Evolutionary conservation across 2,888 invertebrate genomes (phyloP), one percentile per base, ranked within the genome.

Genomic region (Lepetodrilus schrolli): DNA sequence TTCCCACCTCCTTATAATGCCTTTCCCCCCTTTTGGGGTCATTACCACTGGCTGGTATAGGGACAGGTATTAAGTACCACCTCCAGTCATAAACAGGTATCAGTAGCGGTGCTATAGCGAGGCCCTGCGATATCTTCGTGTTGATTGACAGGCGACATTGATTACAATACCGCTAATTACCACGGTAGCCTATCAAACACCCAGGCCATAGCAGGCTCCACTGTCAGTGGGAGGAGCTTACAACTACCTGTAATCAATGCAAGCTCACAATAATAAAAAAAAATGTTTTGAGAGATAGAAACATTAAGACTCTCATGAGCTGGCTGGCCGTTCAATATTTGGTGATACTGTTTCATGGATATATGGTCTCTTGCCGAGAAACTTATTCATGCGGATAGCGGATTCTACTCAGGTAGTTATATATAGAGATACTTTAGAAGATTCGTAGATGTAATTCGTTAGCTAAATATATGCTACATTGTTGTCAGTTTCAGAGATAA

Each of bases 111-210:
- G 1, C 2, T 58, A 58, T 58, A 58, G 34, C 34, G 58, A 58
- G 58, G 58, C 3, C 26, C 17, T 43, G 13, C 13, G 2, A 48
- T 58, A 58, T 34, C 58, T 58, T 26, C 30, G 30, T 17, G n/a
- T 1, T 58, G 58, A 58, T 58, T 58, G 58, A 58, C 58, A 58
- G 58, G 58, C 58, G n/a, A 30, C 34, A 30, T 30, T 58, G 58
- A 58, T 58, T 58, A 58, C 58, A 58, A 26, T 58, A 26, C 30
- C 58, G 30, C 58, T 58, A 58, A 58, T 58, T 58, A 58, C 58
- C 58, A 26, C 13, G 34, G n/a, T 17, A 34, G 30, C 58, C 34
- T 34, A 58, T 58, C 58, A 58, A 34, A 13, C n/a, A 17, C 26
- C 34, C 17, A 17, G 43, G 13, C 43, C 13, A 17, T 17, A 17